These are phyloP conservation scores for Todiramphus saurophagus DNA, from an alignment of 2,113 vertebrate species.

Conservation along the genomic window DNA sequence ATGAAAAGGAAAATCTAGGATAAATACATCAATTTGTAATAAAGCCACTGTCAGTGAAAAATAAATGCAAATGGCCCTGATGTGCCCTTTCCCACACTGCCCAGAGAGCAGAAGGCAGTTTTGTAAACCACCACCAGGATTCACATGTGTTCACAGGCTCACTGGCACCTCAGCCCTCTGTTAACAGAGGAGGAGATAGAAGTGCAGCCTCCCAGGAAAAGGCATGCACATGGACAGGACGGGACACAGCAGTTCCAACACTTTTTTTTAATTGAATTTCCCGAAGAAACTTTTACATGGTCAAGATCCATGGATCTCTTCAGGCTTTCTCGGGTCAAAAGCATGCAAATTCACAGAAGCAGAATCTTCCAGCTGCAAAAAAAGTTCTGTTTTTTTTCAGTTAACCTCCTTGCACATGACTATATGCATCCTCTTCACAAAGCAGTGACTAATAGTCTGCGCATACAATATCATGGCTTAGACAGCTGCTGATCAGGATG, in stretches of 20 bases:
- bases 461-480: neutral
- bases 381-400: neutral
- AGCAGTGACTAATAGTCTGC: neutral
- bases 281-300: neutral
- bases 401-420: neutral
- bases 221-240: neutral
- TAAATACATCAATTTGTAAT: neutral
- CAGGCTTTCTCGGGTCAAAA: neutral
- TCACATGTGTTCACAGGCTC: fast-evolving
- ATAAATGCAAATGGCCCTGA: neutral
- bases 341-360: neutral
- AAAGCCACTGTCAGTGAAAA: neutral
- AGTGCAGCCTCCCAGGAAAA: neutral
- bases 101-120: neutral
- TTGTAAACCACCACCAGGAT: neutral
- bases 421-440: neutral
- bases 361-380: neutral
- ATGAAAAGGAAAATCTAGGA: neutral
- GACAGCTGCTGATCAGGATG: constrained; percentile 4
- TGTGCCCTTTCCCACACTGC: neutral
- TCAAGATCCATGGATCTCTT: neutral
- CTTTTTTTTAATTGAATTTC: neutral
- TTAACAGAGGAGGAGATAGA: neutral
- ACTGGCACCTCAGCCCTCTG: neutral
- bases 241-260: neutral